Percentiles rank a stretch among this genome's conserved stretches.
Conservation (phyloP, 2,888 invertebrate genomes). For the Morpho deidamia region DNA sequence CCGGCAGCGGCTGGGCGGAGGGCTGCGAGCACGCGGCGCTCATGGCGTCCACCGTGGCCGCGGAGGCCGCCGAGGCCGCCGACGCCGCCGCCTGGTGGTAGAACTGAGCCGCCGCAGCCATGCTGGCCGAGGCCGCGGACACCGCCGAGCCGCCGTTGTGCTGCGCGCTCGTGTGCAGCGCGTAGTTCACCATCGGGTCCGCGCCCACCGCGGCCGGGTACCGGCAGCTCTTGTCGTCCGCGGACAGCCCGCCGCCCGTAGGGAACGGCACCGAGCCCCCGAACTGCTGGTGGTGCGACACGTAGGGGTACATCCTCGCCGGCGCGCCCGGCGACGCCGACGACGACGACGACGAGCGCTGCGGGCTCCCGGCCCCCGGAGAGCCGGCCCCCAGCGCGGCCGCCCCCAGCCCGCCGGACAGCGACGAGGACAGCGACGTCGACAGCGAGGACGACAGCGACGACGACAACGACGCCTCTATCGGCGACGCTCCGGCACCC, state of each 20-base stretch:
- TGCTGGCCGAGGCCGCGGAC: constrained; percentile 81
- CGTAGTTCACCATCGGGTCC: constrained; percentile 90
- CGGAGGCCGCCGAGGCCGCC: constrained; percentile 86
- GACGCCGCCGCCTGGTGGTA: constrained; percentile 91
- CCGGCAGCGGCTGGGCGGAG: constrained; percentile 92
- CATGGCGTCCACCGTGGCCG: constrained; percentile 88
- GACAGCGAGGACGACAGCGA: constrained; percentile 79
- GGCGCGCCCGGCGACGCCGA: constrained; percentile 85
- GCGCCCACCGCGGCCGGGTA: constrained; percentile 82
- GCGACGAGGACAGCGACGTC: constrained; percentile 76
- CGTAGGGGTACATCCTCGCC: constrained; percentile 95
- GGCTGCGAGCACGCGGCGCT: constrained; percentile 89
- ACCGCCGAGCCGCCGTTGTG: constrained; percentile 85
- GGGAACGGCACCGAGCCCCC: constrained; percentile 83
- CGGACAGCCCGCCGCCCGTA: constrained; percentile 82
- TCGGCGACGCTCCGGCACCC: constrained; percentile 84
- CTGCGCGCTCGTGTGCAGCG: constrained; percentile 78
- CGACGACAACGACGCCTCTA: constrained; percentile 81
- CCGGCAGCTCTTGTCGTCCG: constrained; percentile 88
- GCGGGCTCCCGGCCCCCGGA: constrained; percentile 80
- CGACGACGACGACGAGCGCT: constrained; percentile 80
- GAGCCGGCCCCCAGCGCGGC: constrained; percentile 80
- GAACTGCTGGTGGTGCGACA: constrained; percentile 88
- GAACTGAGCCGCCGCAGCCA: constrained; percentile 89
- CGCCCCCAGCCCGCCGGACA: constrained; percentile 80